phyloP scores from a whole-genome alignment of 2,113 vertebrate species.

The Sander vitreus region DNA sequence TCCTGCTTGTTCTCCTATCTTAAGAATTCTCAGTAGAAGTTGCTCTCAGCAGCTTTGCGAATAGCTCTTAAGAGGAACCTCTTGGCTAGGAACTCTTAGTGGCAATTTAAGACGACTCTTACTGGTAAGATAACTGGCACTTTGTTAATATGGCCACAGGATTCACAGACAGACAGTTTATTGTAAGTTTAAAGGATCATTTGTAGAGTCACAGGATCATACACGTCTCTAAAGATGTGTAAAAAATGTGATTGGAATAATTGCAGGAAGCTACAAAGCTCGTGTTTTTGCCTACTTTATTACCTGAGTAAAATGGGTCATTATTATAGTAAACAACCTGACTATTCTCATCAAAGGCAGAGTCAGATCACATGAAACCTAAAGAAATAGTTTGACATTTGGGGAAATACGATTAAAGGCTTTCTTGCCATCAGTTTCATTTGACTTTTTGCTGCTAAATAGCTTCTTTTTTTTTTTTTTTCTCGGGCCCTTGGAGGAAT shows the following conservation, averaged over 20 bases:
- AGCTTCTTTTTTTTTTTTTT: background rate
- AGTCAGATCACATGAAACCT: background rate
- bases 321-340: background rate
- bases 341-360: background rate
- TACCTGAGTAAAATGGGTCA: background rate
- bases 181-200: background rate
- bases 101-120: background rate
- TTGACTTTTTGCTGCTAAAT: conserved; percentile 33
- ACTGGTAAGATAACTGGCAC: background rate
- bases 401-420: rapidly evolving
- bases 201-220: background rate
- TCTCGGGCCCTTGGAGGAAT: conserved; percentile 45
- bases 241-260: background rate
- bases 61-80: background rate
- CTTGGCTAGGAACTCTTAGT: background rate
- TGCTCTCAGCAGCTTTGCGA: background rate
- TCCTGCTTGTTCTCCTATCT: background rate
- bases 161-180: background rate
- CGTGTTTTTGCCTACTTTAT: background rate
- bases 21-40: background rate
- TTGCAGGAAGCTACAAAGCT: background rate
- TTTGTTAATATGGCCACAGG: background rate
- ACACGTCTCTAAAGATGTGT: background rate
- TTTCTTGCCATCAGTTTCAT: conserved; percentile 7
- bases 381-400: background rate